Base-by-base conservation (phyloP, 1,140 invertebrate genomes). In the Sogatella furcifera region DNA sequence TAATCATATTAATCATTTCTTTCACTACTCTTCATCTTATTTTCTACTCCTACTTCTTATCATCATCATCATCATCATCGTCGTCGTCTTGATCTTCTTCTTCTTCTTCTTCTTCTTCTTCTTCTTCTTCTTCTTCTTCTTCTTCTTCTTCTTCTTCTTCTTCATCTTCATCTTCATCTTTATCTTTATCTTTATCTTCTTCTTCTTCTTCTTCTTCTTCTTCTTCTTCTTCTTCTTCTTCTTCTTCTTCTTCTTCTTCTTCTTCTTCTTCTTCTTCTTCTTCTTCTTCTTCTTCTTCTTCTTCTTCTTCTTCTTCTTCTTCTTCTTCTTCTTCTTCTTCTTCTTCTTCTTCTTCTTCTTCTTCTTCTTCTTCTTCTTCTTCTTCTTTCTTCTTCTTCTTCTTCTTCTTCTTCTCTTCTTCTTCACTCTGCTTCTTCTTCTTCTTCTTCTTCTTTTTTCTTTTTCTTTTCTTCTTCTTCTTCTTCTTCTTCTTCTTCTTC, bases 151-250 rank as follows among this genome's bases (percentile, higher is more conserved):
- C 41, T 38, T 38, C 55, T 38, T 41, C 21, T 22, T 21, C 55
- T 38, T 38, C 31, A 10, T 58, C 56, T 44, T 24, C 46, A 8
- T 58, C 56, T 58, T 19, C 46, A 10, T 58, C 56, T 46, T 28
- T 43, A 10, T 44, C 34, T 44, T 43, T n/a, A n/a, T n/a, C 28
- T 22, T 15, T n/a, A 5, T 31, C 34, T 56, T 15, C 21, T 38
- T 56, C 31, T 56, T 22, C 21, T 38, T 38, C 55, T 34, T 22
- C 41, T 15, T 31, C 55, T 22, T 21, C 55, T 38, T 56, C 55
- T 56, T 38, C 41, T 38, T 56, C 55, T 56, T 22, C 41, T 38
- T 56, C 55, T 56, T 38, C 41, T 38, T 56, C 55, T 56, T 38
- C 41, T 21, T 38, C 55, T 56, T 38, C 41, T 38, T 56, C 55